Evolutionary conservation across 2,113 vertebrate genomes (phyloP), one percentile per base, ranked within the genome.

Genomic region (Poeciliopsis prolifica): DNA sequence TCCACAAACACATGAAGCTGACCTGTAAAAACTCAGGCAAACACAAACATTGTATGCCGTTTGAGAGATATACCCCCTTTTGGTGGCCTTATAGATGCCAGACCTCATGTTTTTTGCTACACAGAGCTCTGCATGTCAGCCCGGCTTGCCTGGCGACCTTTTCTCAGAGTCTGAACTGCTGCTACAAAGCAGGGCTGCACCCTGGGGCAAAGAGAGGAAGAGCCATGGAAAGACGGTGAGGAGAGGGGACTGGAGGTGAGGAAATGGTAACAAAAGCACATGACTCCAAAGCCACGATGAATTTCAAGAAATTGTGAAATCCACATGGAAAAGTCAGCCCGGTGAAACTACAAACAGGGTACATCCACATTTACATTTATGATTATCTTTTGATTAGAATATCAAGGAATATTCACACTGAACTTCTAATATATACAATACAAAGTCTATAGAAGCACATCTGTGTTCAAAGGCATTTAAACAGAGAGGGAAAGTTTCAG

Each of bases 11-110:
- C 66, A 74, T 70, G 54, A 44, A 24, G 61, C 48, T 82, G 74
- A 86, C 80, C 85, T 77, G 84, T 69, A 79, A 77, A 64, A 74
- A 74, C 42, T 24, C 14, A 14, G 72, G 60, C 79, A 90, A 90
- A 91, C 87, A 84, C 84, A 86, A 81, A 83, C 79, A 37, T 70
- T 29, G 80, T 69, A 67, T 70, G 70, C 63, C 79, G 81, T 84
- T 63, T 61, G 70, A 79, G 66, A 58, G 65, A 77, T 30, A 66
- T 30, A 37, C 37, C 71, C 51, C 64, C 68, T 71, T 42, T 82
- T 78, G 5, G 64, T 80, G 84, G 78, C 86, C 79, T 80, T 67
- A 33, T 72, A n/a, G 75, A 70, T 48, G 19, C 71, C 61, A 68
- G 60, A 77, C 79, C 70, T 65, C 73, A 31, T 67, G 78, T 80